Conservation (phyloP, 2,888 invertebrate species). For the Bellardia pandia region DNA sequence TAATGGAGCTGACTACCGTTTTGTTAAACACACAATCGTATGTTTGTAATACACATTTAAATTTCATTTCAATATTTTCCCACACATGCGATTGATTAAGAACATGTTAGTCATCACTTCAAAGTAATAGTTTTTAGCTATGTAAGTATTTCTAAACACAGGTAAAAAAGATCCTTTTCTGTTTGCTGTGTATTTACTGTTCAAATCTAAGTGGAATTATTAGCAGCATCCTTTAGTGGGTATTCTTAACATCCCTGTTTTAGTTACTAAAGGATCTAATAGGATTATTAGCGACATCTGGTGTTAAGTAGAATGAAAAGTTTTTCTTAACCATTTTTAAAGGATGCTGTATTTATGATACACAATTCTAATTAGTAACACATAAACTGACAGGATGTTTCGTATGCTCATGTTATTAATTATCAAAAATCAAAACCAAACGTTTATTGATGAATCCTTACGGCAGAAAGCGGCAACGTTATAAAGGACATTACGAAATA, state of each 20-base stretch:
- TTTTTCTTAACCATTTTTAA: background rate
- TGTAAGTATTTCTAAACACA: background rate
- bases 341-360: slow-evolving; percentile 13
- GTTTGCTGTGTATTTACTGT: background rate
- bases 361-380: slow-evolving; percentile 3
- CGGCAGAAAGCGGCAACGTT: too few species aligned
- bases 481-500: too few species aligned
- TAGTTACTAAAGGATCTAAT: background rate
- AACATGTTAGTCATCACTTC: slow-evolving; percentile 1
- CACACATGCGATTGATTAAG: slow-evolving; percentile 70
- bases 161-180: slow-evolving; percentile 23
- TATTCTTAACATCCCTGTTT: slow-evolving; percentile 26
- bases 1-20: slow-evolving; percentile 64
- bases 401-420: background rate
- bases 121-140: background rate
- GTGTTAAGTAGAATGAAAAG: slow-evolving; percentile 11
- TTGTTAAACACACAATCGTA: slow-evolving; percentile 46
- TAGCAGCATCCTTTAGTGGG: slow-evolving; percentile 46
- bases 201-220: background rate
- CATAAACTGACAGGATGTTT: background rate
- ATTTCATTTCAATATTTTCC: slow-evolving; percentile 19
- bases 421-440: slow-evolving; percentile 10
- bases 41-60: slow-evolving; percentile 22
- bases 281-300: slow-evolving; percentile 44
- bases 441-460: background rate